Evolutionary conservation across 2,797 vertebrate species (phyloP).

Genomic region (Rallus crepitans): DNA sequence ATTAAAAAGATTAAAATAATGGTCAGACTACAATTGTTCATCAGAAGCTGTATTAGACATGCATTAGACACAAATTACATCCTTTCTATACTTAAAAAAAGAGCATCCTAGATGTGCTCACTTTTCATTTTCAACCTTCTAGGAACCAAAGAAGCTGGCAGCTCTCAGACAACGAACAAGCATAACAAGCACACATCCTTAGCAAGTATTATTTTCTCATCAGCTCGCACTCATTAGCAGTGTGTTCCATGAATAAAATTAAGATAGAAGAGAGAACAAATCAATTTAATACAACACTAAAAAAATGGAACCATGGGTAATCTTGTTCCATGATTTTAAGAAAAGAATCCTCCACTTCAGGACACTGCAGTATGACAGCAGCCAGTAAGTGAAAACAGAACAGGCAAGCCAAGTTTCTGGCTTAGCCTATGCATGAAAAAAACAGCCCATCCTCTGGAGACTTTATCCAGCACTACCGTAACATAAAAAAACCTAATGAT

Average conservation of each 20-base stretch:
- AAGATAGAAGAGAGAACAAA: background rate
- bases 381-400: slow-evolving; percentile 38
- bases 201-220: background rate
- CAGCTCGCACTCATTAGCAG: background rate
- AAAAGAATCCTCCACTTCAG: background rate
- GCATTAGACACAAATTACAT: background rate
- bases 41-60: background rate
- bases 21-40: background rate
- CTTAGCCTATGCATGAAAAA: background rate
- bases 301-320: background rate
- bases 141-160: background rate
- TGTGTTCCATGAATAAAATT: slow-evolving; percentile 38
- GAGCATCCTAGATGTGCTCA: background rate
- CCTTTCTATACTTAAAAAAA: background rate
- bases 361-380: background rate
- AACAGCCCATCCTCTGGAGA: background rate
- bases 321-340: background rate
- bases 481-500: background rate
- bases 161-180: background rate
- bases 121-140: slow-evolving; percentile 18
- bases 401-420: background rate
- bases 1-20: slow-evolving; percentile 49
- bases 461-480: background rate
- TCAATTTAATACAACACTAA: background rate
- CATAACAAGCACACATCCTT: background rate